A percentile compares a stretch with the other conserved stretches of the same genome.
Conservation (phyloP, 2,888 invertebrate genomes). For the Boloria euphrosyne region DNA sequence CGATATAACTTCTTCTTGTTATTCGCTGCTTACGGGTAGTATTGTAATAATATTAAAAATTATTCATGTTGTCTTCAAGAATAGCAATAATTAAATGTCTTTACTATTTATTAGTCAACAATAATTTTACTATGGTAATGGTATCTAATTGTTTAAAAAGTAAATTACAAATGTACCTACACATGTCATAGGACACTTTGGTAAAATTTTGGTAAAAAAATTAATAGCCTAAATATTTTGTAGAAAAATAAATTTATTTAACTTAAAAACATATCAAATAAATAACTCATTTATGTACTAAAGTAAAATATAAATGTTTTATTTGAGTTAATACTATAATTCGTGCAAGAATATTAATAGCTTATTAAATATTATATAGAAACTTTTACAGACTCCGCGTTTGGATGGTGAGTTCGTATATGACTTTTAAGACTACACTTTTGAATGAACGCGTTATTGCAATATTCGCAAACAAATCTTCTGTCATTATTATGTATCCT, state of each 20-base stretch:
- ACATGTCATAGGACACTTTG: too few species aligned
- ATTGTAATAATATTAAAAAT: conserved; percentile 1
- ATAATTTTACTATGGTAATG: too few species aligned
- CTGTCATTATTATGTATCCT: conserved; percentile 71
- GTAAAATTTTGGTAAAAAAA: too few species aligned
- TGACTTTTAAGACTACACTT: conserved; percentile 73
- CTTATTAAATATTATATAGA: neutral
- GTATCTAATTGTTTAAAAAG: too few species aligned
- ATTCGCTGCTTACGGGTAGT: conserved; percentile 37
- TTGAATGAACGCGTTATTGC: conserved; percentile 67
- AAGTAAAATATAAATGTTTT: too few species aligned
- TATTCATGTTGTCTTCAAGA: neutral
- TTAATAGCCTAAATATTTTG: too few species aligned
- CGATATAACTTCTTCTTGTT: conserved; percentile 60
- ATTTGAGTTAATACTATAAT: too few species aligned
- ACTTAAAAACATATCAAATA: too few species aligned
- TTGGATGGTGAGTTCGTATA: conserved; percentile 65
- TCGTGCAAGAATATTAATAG: neutral
- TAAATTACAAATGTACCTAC: too few species aligned
- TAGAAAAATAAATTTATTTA: too few species aligned
- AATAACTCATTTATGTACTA: too few species aligned
- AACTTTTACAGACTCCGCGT: conserved; percentile 45
- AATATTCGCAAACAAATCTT: conserved; percentile 70
- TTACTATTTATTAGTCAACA: neutral
- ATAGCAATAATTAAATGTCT: neutral